Evolutionary conservation across 2,888 invertebrate species (phyloP).

Genomic region (Mythimna vitellina): DNA sequence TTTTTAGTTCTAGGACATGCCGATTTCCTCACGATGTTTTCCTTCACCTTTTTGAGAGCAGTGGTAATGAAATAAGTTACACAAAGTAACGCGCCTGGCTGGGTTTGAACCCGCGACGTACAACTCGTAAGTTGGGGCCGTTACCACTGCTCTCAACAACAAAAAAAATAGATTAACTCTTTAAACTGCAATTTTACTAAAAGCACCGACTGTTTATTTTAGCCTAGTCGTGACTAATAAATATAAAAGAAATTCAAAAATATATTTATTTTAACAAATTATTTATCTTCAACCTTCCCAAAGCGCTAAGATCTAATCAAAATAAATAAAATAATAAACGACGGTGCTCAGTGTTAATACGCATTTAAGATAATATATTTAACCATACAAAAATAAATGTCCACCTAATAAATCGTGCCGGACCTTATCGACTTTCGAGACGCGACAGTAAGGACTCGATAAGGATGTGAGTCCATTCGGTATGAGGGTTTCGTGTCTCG

Average conservation of each 20-base stretch:
- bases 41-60: no score
- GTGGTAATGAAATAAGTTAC: no score
- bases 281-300: slow-evolving; percentile 53
- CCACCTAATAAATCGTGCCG: slow-evolving; percentile 87
- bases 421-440: slow-evolving; percentile 86
- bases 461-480: slow-evolving; percentile 78
- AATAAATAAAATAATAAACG: slow-evolving; percentile 83
- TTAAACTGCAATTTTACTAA: background rate
- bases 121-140: no score
- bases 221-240: background rate
- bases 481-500: slow-evolving; percentile 68
- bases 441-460: slow-evolving; percentile 86
- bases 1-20: no score
- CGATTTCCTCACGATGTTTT: no score
- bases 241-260: slow-evolving; percentile 9
- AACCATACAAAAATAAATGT: slow-evolving; percentile 88
- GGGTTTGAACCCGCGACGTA: no score
- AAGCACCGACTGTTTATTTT: background rate
- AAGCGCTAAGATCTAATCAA: slow-evolving; percentile 72
- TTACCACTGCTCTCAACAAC: no score
- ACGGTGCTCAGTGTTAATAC: slow-evolving; percentile 88
- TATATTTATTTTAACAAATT: slow-evolving; percentile 44
- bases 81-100: no score
- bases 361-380: slow-evolving; percentile 90
- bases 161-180: background rate